Percentiles rank a stretch among this genome's conserved stretches.
These are phyloP conservation scores for Arge pagana DNA, from an alignment of 2,888 invertebrate species.

Conservation along the genomic window DNA sequence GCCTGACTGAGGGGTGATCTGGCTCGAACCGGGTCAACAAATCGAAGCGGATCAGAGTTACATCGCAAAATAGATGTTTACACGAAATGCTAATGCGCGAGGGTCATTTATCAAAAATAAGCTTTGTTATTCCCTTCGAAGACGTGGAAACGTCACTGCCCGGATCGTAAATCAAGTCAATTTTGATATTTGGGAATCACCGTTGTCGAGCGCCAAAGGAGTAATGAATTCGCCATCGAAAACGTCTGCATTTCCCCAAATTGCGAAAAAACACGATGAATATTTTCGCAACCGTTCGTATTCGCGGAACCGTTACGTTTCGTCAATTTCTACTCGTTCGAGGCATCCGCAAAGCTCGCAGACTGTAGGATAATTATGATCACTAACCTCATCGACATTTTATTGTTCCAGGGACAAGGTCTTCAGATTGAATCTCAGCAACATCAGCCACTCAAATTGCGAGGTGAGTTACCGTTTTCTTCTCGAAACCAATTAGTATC, in stretches of 20 bases:
- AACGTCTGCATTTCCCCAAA: too few relatives aligned
- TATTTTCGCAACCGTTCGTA: too few relatives aligned
- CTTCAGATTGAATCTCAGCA: slow-evolving; percentile 81
- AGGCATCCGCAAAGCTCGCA: too few relatives aligned
- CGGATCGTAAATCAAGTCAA: slow-evolving; percentile 11
- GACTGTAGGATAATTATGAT: neutral
- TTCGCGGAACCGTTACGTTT: too few relatives aligned
- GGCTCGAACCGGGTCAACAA: too few relatives aligned
- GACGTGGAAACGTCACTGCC: slow-evolving; percentile 18
- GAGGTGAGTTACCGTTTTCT: slow-evolving; percentile 75
- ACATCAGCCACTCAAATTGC: slow-evolving; percentile 83
- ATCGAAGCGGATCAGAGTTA: neutral
- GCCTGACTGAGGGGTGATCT: too few relatives aligned
- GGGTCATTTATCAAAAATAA: slow-evolving; percentile 16
- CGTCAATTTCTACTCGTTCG: too few relatives aligned
- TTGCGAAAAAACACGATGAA: too few relatives aligned
- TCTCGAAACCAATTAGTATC: too few relatives aligned
- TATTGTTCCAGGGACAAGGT: slow-evolving; percentile 83
- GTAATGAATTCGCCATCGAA: too few relatives aligned
- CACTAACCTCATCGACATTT: slow-evolving; percentile 37
- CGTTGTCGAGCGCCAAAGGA: too few relatives aligned
- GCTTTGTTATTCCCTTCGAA: slow-evolving; percentile 20
- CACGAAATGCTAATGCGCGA: slow-evolving; percentile 14
- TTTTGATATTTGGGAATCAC: slow-evolving; percentile 3
- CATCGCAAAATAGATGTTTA: slow-evolving; percentile 14